Conservation (phyloP, 2,113 vertebrate genomes). For the Zootoca vivipara region DNA sequence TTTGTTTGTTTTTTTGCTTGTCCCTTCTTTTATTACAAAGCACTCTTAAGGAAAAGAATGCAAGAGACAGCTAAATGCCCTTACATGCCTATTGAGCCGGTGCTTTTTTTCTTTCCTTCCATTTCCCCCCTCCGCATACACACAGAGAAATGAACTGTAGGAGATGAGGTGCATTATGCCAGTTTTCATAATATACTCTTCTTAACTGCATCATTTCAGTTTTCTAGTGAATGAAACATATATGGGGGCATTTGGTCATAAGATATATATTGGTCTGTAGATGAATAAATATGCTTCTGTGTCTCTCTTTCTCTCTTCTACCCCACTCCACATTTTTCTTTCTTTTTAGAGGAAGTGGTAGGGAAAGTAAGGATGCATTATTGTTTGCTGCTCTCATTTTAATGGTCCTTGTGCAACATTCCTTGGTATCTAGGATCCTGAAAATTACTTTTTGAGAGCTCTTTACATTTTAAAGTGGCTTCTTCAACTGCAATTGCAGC, state of each 20-base stretch:
- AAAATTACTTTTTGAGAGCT: conserved; percentile 16
- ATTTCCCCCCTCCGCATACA: neutral
- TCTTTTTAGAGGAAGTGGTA: neutral
- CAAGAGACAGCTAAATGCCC: neutral
- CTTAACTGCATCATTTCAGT: neutral
- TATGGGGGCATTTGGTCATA: neutral
- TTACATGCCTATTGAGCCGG: neutral
- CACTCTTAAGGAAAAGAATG: neutral
- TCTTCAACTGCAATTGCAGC: conserved; percentile 4
- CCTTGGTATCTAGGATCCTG: conserved; percentile 32
- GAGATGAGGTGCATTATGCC: neutral
- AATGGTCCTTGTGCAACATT: neutral
- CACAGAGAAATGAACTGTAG: neutral
- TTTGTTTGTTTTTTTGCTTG: neutral
- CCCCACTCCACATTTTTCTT: neutral
- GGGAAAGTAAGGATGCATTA: neutral
- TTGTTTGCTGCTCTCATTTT: conserved; percentile 17
- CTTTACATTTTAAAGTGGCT: conserved; percentile 32
- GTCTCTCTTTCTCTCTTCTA: neutral
- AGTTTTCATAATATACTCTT: neutral
- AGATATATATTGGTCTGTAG: neutral
- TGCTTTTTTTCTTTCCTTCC: no score
- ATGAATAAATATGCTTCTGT: neutral
- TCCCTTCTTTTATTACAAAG: neutral
- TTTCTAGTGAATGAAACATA: neutral